These are phyloP conservation scores for Vandiemenella viatica DNA, from an alignment of 2,888 invertebrate genomes.

Conservation along the genomic window DNA sequence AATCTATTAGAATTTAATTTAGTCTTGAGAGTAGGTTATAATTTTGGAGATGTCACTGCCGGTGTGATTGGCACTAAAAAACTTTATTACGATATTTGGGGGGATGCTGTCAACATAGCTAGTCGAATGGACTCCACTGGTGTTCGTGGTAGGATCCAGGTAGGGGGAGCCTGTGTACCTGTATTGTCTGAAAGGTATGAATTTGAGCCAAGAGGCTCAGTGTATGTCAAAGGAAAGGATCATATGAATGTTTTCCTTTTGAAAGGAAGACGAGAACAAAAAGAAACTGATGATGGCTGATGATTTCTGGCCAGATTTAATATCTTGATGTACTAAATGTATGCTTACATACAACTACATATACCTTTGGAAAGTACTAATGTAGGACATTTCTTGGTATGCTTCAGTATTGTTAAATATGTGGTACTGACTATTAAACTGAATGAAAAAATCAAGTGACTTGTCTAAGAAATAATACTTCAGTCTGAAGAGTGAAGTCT, in stretches of 20 bases:
- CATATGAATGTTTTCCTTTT: slow-evolving; percentile 81
- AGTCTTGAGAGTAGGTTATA: slow-evolving; percentile 73
- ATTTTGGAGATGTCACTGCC: slow-evolving; percentile 90
- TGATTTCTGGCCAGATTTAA: too few relatives aligned
- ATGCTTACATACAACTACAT: too few relatives aligned
- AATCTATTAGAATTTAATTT: slow-evolving; percentile 83
- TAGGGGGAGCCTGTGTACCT: slow-evolving; percentile 58
- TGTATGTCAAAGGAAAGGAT: slow-evolving; percentile 94
- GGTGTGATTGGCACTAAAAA: slow-evolving; percentile 93
- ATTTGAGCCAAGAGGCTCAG: slow-evolving; percentile 83
- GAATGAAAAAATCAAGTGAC: too few relatives aligned
- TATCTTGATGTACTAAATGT: too few relatives aligned
- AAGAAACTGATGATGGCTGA: slow-evolving; percentile 9
- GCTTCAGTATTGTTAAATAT: too few relatives aligned
- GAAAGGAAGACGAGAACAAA: slow-evolving; percentile 8
- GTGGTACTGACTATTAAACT: too few relatives aligned
- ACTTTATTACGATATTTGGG: slow-evolving; percentile 95
- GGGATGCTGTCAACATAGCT: slow-evolving; percentile 94
- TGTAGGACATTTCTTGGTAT: too few relatives aligned
- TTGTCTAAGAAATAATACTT: too few relatives aligned
- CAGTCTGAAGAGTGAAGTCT: too few relatives aligned
- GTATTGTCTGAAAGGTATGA: slow-evolving; percentile 59
- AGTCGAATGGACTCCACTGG: slow-evolving; percentile 96
- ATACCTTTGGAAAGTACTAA: too few relatives aligned
- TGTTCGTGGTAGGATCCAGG: slow-evolving; percentile 67